Percentiles rank a stretch among this genome's conserved stretches.
These are phyloP conservation scores for Ennomos erosarius DNA, from an alignment of 2,888 invertebrate genomes.

Conservation along the genomic window DNA sequence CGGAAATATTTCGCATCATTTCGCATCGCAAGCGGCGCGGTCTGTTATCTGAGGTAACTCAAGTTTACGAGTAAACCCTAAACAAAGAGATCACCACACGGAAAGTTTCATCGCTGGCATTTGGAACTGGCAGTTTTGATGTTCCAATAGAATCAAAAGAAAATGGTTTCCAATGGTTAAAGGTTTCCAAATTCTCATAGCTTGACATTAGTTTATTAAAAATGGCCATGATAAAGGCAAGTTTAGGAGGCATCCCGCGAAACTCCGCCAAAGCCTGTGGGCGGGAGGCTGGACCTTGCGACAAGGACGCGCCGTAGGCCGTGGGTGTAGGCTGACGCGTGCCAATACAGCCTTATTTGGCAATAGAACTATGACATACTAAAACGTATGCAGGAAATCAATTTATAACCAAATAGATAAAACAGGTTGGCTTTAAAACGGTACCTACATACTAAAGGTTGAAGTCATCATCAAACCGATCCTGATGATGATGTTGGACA, in stretches of 20 bases:
- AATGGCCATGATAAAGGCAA: constrained; percentile 21
- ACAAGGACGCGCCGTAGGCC: constrained; percentile 72
- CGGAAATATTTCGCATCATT: constrained; percentile 85
- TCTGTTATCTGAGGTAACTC: constrained; percentile 73
- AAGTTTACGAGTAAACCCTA: constrained; percentile 24
- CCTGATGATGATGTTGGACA: no score
- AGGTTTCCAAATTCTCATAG: background rate
- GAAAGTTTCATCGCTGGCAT: background rate
- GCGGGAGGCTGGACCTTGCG: constrained; percentile 79
- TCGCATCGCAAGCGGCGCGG: constrained; percentile 75
- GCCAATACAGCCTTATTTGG: constrained; percentile 72
- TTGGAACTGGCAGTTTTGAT: no score
- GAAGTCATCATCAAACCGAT: no score
- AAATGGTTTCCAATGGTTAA: background rate
- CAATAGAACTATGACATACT: constrained; percentile 39
- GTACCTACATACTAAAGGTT: background rate
- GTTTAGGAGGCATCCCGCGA: constrained; percentile 32
- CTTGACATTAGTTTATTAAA: constrained; percentile 4
- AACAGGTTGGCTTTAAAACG: constrained; percentile 15
- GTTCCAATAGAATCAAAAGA: no score
- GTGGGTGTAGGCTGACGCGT: constrained; percentile 64
- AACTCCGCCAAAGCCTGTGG: constrained; percentile 50
- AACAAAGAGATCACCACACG: constrained; percentile 16
- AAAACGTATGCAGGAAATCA: constrained; percentile 39
- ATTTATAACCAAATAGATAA: constrained; percentile 38